Percentiles rank a stretch among this genome's conserved stretches.
Evolutionary conservation across 2,888 invertebrate species (phyloP).

Genomic region (Watsonalla cultraria): DNA sequence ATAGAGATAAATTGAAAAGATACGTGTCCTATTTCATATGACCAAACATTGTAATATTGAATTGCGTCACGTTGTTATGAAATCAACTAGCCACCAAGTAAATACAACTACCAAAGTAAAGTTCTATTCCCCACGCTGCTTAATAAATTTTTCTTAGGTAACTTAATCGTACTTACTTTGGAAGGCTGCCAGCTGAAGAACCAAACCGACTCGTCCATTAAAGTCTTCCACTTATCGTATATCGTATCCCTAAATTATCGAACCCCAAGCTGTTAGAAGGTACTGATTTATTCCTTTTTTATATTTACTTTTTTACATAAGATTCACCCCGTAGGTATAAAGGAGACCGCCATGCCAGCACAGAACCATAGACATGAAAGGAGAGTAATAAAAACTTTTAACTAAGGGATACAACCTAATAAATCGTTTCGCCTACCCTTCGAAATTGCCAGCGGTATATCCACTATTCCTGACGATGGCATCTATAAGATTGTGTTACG

Average conservation of each 20-base stretch:
- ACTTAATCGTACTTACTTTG: slow-evolving; percentile 9
- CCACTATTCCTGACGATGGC: not conserved
- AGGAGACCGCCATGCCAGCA: slow-evolving; percentile 12
- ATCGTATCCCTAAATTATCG: slow-evolving; percentile 38
- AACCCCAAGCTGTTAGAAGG: slow-evolving; percentile 18
- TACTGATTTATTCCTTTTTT: slow-evolving; percentile 23
- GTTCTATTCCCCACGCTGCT: no score
- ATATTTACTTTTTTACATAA: slow-evolving; percentile 19
- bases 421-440: slow-evolving; percentile 27
- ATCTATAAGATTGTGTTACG: not conserved
- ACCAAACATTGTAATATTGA: slow-evolving; percentile 12
- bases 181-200: not conserved
- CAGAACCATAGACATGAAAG: slow-evolving; percentile 20
- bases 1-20: slow-evolving; percentile 21
- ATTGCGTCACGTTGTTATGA: slow-evolving; percentile 32
- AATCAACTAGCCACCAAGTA: slow-evolving; percentile 30
- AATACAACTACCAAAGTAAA: slow-evolving; percentile 20
- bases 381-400: slow-evolving; percentile 34
- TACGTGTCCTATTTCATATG: slow-evolving; percentile 10
- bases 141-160: slow-evolving; percentile 32
- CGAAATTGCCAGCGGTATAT: slow-evolving; percentile 21
- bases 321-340: slow-evolving; percentile 19
- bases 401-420: slow-evolving; percentile 27
- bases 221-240: slow-evolving; percentile 37
- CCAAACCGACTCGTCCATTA: slow-evolving; percentile 28